Evolutionary conservation across 1,140 invertebrate genomes (phyloP).

Genomic region (Drosophila neocordata): DNA sequence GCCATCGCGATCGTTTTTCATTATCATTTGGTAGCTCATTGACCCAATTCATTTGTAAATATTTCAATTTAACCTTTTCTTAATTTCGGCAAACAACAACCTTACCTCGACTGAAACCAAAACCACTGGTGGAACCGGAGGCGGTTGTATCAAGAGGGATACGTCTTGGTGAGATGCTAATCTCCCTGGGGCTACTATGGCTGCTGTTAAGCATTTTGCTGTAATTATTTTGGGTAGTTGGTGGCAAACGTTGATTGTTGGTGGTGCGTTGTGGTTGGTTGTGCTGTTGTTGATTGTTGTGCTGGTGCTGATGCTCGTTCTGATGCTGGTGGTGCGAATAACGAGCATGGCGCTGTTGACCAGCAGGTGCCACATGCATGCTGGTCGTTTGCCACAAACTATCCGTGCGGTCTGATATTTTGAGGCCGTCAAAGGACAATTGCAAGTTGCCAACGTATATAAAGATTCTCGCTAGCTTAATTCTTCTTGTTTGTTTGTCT

Average conservation of each 20-base stretch:
- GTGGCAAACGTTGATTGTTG: slow-evolving; percentile 31
- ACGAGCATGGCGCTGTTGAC: slow-evolving; percentile 51
- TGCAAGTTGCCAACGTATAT: neutral
- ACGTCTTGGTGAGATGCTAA: slow-evolving; percentile 65
- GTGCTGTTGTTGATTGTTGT: slow-evolving; percentile 39
- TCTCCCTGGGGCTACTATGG: slow-evolving; percentile 70
- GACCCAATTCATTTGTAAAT: too few species aligned
- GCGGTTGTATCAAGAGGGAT: slow-evolving; percentile 71
- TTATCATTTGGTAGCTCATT: too few species aligned
- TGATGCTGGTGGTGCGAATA: slow-evolving; percentile 43
- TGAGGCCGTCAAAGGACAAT: slow-evolving; percentile 49
- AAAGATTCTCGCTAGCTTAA: too few species aligned
- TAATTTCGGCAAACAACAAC: too few species aligned
- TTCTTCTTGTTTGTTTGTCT: slow-evolving; percentile 9
- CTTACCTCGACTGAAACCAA: slow-evolving; percentile 80
- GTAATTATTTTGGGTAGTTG: slow-evolving; percentile 25
- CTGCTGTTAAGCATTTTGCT: slow-evolving; percentile 70
- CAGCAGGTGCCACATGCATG: slow-evolving; percentile 53
- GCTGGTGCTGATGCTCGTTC: slow-evolving; percentile 47
- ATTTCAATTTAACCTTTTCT: too few species aligned
- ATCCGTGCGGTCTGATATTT: slow-evolving; percentile 77
- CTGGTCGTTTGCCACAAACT: slow-evolving; percentile 79
- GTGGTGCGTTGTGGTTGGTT: slow-evolving; percentile 42
- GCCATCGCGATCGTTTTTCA: too few species aligned
- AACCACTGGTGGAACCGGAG: slow-evolving; percentile 72